Base-by-base conservation (phyloP, 2,888 invertebrate genomes). In the Conus canariensis region DNA sequence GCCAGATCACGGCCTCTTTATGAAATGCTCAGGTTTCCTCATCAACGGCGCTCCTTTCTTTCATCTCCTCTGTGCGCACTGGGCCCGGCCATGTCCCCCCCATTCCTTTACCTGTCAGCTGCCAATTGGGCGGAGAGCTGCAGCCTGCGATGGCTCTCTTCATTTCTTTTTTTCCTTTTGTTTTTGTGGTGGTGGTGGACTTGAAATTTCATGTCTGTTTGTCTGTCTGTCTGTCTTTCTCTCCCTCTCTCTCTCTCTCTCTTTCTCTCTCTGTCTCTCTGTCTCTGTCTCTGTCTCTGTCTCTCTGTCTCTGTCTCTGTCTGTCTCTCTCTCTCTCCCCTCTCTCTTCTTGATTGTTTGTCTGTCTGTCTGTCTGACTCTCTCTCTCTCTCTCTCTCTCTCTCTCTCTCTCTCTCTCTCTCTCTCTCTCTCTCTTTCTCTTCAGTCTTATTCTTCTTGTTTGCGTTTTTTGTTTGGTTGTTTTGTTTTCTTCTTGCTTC, bases 1-100 rank as follows among this genome's bases (percentile, higher is more conserved):
- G 19, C 22, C 7, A 22, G 82, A 83, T 58, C 56, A 22, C 16
- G 82, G 25, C 82, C 56, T 58, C 82, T 83, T 16, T 83, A 83
- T 83, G 56, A 56, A 83, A 83, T 83, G 82, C 10, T 83, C 82
- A 83, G 56, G 1, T 83, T 83, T 83, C 82, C 82, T 83, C 30
- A 83, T 56, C 25, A 56, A 83, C 56, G 6, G 16, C 19, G 25
- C 19, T 19, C 30, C 22, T 83, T 80, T 80, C 80, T 74, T 80
- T 30, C 30, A 30, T 80, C 77, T 30, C 14, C 9, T 16, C 9
- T 7, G 30, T 2, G 6, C 7, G 9, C 56, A 56, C 10, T 19
- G 58, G 56, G 9, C 7, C 22, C 14, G 9, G 19, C 14, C 82
- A 58, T 83, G 82, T 83, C 8, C 58, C 82, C 64, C 8, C 64